Evolutionary conservation across 2,797 vertebrate species (phyloP).

Genomic region (Phalloptychus januarius): DNA sequence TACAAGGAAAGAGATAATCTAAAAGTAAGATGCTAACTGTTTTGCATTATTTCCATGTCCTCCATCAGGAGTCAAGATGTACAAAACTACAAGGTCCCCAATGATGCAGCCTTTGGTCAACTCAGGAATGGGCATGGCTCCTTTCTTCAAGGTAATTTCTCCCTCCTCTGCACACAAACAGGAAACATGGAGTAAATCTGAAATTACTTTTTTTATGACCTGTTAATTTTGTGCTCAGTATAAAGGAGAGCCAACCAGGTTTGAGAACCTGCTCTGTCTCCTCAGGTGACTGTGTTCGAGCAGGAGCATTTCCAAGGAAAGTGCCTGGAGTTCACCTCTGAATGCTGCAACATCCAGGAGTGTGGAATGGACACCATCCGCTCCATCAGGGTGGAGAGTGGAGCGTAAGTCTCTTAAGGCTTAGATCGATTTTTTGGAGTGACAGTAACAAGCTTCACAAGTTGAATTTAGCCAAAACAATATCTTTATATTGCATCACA

Average conservation of each 20-base stretch:
- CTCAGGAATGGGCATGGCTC: constrained; percentile 84
- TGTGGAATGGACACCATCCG: constrained; percentile 86
- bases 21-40: background rate
- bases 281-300: constrained; percentile 85
- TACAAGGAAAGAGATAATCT: background rate
- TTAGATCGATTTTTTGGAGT: background rate
- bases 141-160: constrained; percentile 85
- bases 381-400: constrained; percentile 86
- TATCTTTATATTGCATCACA: background rate
- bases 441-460: background rate
- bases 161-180: background rate
- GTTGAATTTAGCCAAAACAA: background rate
- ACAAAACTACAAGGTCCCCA: constrained; percentile 78
- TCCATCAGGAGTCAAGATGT: constrained; percentile 79
- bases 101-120: constrained; percentile 83
- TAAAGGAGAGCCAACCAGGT: background rate
- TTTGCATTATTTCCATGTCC: constrained; percentile 12
- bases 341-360: constrained; percentile 85
- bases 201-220: background rate
- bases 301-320: constrained; percentile 88
- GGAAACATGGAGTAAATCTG: background rate
- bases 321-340: constrained; percentile 83
- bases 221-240: background rate
- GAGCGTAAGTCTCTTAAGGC: constrained; percentile 78
- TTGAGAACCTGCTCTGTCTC: background rate